A percentile compares a stretch with the other conserved stretches of the same genome.
Evolutionary conservation across 2,797 vertebrate genomes (phyloP).

Genomic region (Phylloscopus collybita): DNA sequence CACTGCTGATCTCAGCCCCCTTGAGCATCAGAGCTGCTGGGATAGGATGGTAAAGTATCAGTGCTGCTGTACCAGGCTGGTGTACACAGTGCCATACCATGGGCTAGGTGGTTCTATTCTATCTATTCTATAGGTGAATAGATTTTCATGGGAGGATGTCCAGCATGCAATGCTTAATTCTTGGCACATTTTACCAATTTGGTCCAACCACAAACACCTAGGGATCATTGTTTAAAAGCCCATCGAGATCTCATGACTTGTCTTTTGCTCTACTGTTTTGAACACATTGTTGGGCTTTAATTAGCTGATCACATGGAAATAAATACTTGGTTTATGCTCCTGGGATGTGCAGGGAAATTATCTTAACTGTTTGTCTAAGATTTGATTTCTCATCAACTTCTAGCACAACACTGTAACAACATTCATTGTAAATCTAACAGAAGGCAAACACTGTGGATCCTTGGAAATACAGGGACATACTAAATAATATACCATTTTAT

Average conservation of each 20-base stretch:
- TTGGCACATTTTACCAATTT: background rate
- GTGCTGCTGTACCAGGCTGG: background rate
- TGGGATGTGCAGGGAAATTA: background rate
- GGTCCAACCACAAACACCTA: background rate
- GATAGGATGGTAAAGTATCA: background rate
- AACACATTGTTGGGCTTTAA: background rate
- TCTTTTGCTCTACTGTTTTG: background rate
- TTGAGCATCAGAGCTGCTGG: background rate
- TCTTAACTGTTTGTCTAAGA: background rate
- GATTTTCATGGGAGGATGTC: background rate
- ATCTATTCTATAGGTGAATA: background rate
- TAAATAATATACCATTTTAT: background rate
- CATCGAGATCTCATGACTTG: accelerated
- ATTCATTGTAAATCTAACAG: background rate
- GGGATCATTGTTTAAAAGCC: background rate
- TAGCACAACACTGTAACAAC: background rate
- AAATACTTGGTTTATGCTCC: background rate
- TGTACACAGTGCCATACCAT: no score
- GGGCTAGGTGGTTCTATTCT: background rate
- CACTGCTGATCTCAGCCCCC: background rate
- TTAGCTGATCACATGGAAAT: background rate
- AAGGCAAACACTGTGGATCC: background rate
- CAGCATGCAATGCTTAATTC: background rate
- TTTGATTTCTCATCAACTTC: background rate
- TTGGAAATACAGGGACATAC: background rate